A percentile compares a stretch with the other conserved stretches of the same genome.
Conservation (phyloP, 2,888 invertebrate genomes). For the Phyllotreta cruciferae region DNA sequence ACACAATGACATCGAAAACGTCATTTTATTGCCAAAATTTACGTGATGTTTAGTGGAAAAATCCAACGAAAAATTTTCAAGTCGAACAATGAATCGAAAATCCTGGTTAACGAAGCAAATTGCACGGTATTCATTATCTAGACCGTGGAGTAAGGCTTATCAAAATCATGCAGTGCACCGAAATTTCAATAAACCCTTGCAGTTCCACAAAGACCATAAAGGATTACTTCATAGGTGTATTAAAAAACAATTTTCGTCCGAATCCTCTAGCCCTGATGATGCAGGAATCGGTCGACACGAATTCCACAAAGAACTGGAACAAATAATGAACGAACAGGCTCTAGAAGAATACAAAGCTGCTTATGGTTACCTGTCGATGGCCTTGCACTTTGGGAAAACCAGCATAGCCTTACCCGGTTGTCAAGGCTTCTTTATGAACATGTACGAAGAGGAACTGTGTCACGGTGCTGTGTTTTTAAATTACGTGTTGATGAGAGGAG, state of each 20-base stretch:
- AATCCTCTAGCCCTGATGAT: neutral
- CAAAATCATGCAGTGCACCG: neutral
- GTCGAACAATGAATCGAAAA: neutral
- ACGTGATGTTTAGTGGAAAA: no score
- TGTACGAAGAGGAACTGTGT: slow-evolving; percentile 62
- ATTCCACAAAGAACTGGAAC: slow-evolving; percentile 62
- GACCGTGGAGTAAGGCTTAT: neutral
- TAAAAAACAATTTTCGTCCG: slow-evolving; percentile 3
- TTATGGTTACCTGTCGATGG: slow-evolving; percentile 69
- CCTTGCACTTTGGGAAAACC: slow-evolving; percentile 61
- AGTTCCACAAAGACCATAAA: neutral
- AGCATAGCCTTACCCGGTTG: slow-evolving; percentile 60
- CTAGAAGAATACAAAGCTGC: slow-evolving; percentile 67
- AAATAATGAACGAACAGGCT: slow-evolving; percentile 65
- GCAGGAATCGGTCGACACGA: slow-evolving; percentile 44
- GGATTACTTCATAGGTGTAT: neutral
- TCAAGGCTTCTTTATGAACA: slow-evolving; percentile 60
- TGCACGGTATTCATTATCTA: neutral
- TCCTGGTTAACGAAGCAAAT: slow-evolving; percentile 5
- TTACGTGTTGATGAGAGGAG: slow-evolving; percentile 62
- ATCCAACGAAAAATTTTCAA: neutral
- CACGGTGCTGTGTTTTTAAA: slow-evolving; percentile 61
- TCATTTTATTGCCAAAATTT: neutral
- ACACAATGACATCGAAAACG: no score
- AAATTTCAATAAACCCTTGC: neutral